phyloP scores from a whole-genome alignment of 2,888 invertebrate genomes.

The Ectobius pallidus region DNA sequence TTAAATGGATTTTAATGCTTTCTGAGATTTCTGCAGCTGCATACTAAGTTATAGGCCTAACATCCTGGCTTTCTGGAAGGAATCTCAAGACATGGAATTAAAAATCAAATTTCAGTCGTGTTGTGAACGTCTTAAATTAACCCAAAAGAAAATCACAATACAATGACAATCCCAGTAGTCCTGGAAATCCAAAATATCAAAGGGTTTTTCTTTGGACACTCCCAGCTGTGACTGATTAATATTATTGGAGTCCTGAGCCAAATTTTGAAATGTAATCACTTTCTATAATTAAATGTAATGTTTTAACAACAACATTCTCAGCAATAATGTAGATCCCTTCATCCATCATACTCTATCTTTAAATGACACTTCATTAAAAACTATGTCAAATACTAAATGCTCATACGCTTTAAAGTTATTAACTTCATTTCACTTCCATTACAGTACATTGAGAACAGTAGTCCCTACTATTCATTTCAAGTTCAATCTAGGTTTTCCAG shows the following conservation, averaged over 20 bases:
- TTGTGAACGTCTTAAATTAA: no score
- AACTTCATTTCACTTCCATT: background rate
- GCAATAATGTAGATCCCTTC: background rate
- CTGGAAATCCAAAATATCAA: no score
- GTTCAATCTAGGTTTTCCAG: background rate
- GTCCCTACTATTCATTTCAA: background rate
- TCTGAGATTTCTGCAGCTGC: no score
- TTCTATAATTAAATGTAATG: background rate
- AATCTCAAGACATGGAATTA: no score
- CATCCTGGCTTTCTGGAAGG: no score
- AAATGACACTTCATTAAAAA: background rate
- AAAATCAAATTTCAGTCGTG: no score
- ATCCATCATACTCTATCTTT: background rate
- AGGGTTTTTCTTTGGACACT: background rate
- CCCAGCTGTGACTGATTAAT: background rate
- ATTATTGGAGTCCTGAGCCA: background rate
- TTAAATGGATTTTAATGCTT: no score
- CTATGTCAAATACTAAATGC: background rate
- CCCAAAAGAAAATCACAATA: no score
- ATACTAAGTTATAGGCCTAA: no score
- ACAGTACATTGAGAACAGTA: background rate
- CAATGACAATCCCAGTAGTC: no score
- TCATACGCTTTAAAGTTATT: background rate
- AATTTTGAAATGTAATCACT: background rate
- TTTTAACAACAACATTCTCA: background rate